Conservation (phyloP, 92 coral and sea anemone species). For the Heteractis magnifica region DNA sequence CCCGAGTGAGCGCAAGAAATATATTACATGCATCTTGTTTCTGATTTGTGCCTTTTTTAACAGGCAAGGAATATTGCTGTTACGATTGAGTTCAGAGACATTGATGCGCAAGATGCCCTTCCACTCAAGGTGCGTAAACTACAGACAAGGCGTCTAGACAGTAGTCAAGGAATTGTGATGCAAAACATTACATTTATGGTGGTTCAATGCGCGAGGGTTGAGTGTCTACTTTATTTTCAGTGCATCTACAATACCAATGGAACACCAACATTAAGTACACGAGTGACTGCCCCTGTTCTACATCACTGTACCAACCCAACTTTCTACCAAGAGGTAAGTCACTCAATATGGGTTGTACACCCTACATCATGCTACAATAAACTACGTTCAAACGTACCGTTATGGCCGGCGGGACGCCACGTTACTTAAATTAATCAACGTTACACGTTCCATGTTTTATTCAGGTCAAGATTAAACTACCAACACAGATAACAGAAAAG, state of each 20-base stretch:
- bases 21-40: not conserved
- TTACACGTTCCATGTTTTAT: not conserved
- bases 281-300: conserved; percentile 76
- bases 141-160: not conserved
- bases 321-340: conserved; percentile 90
- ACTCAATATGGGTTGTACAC: not conserved
- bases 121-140: conserved; percentile 78
- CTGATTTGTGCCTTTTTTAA: not conserved
- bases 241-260: conserved; percentile 91
- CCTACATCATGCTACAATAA: not conserved
- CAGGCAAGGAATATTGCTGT: conserved; percentile 95
- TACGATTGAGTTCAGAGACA: conserved; percentile 89
- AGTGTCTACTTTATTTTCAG: conserved; percentile 31
- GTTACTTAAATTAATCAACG: not conserved
- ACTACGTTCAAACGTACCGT: too few species aligned
- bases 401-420: too few species aligned
- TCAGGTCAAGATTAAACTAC: conserved; percentile 88
- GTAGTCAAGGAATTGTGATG: not conserved
- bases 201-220: too few species aligned
- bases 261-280: conserved; percentile 75
- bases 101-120: conserved; percentile 72
- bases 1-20: not conserved
- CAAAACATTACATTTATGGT: too few species aligned
- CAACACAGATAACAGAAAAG: conserved; percentile 84
- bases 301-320: conserved; percentile 96